A percentile compares a stretch with the other conserved stretches of the same genome.
phyloP scores from a whole-genome alignment of 2,888 invertebrate species.

The Pristionchus mayeri region DNA sequence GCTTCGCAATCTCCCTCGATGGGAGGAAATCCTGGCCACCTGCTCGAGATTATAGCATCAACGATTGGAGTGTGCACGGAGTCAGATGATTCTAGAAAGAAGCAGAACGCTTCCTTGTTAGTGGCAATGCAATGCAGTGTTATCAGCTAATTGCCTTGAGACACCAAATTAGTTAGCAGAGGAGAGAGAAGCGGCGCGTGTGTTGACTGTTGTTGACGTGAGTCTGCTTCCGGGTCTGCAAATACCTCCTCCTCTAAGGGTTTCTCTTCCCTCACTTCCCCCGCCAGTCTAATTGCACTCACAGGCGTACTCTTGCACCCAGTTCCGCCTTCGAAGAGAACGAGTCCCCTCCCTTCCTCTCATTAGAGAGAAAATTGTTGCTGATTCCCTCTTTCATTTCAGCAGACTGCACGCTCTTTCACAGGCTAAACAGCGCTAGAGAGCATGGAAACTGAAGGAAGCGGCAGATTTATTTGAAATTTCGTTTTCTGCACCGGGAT shows the following conservation, averaged over 20 bases:
- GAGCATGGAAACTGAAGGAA: too few relatives aligned
- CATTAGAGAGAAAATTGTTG: too few relatives aligned
- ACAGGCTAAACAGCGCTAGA: too few relatives aligned
- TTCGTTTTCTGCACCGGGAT: not conserved
- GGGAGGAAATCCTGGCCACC: not conserved
- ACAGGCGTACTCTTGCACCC: not conserved
- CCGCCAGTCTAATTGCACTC: slow-evolving; percentile 5
- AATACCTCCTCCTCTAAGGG: slow-evolving; percentile 27
- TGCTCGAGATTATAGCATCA: not conserved
- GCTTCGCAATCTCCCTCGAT: slow-evolving; percentile 10
- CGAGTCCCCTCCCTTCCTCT: too few relatives aligned
- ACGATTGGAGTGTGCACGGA: not conserved
- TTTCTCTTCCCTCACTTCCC: not conserved
- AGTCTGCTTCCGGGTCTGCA: not conserved
- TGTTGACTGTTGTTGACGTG: not conserved
- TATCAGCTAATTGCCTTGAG: not conserved
- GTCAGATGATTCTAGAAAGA: too few relatives aligned
- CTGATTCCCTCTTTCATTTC: too few relatives aligned
- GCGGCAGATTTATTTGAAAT: too few relatives aligned
- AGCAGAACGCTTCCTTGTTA: not conserved
- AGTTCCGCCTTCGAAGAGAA: slow-evolving; percentile 21
- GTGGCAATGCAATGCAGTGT: too few relatives aligned
- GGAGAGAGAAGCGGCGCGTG: too few relatives aligned
- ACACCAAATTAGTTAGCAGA: not conserved
- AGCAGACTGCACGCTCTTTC: too few relatives aligned